Percentiles rank a stretch among this genome's conserved stretches.
These are phyloP conservation scores for Selene dorsalis DNA, from an alignment of 2,797 vertebrate species.

Conservation along the genomic window DNA sequence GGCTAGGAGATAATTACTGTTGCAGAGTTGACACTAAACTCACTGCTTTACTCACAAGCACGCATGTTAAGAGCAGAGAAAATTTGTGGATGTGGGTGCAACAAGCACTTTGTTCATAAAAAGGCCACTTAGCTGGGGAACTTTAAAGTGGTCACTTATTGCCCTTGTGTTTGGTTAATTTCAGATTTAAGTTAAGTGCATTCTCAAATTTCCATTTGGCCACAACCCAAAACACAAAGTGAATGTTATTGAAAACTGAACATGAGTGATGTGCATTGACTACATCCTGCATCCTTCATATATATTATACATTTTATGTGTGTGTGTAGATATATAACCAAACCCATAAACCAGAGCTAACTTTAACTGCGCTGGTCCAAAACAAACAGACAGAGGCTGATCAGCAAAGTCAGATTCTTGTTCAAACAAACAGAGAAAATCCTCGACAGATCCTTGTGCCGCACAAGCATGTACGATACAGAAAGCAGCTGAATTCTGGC, in stretches of 20 bases:
- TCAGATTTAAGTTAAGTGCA: slow-evolving; percentile 34
- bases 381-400: neutral
- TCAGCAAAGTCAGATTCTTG: neutral
- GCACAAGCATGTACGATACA: slow-evolving; percentile 6
- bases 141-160: slow-evolving; percentile 37
- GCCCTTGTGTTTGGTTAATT: slow-evolving; percentile 46
- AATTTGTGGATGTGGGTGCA: slow-evolving; percentile 26
- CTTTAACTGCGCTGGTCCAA: neutral
- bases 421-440: slow-evolving; percentile 37
- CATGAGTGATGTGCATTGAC: neutral
- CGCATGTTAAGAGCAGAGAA: slow-evolving; percentile 1
- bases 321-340: neutral
- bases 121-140: slow-evolving; percentile 24
- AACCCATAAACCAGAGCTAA: neutral
- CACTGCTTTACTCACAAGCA: slow-evolving; percentile 31
- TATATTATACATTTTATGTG: too few relatives aligned
- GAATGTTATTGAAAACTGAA: slow-evolving; percentile 13
- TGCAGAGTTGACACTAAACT: slow-evolving; percentile 37
- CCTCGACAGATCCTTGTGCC: neutral
- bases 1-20: slow-evolving; percentile 61
- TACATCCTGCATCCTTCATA: slow-evolving; percentile 1
- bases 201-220: slow-evolving; percentile 54
- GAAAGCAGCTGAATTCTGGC: slow-evolving; percentile 32
- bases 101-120: slow-evolving; percentile 39
- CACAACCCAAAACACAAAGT: slow-evolving; percentile 15